Evolutionary conservation across 2,797 vertebrate species (phyloP).

Genomic region (Acanthopagrus latus): DNA sequence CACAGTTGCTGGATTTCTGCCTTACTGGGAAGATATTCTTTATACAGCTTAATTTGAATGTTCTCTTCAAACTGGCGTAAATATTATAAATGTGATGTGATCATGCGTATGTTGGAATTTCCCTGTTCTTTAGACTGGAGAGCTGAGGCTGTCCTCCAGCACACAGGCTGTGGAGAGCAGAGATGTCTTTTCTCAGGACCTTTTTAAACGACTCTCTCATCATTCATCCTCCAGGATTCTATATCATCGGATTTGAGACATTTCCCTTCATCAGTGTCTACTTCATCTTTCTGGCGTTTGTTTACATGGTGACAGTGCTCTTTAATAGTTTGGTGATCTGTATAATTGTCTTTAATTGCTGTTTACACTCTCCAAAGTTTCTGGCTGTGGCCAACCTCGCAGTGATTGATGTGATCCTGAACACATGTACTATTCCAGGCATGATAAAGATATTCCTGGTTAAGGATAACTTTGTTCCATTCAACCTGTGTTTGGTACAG

Average conservation of each 20-base stretch:
- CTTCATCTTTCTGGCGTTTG: constrained; percentile 65
- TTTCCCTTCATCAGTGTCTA: constrained; percentile 56
- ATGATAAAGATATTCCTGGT: constrained; percentile 74
- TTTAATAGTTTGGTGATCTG: constrained; percentile 67
- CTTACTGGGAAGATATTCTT: neutral
- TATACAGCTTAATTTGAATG: neutral
- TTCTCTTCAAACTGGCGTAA: neutral
- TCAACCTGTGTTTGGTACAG: constrained; percentile 67
- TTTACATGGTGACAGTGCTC: constrained; percentile 64
- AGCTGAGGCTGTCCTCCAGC: neutral
- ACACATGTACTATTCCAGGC: constrained; percentile 64
- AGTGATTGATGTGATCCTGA: constrained; percentile 66
- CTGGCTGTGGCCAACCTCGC: constrained; percentile 70
- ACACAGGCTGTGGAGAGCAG: neutral
- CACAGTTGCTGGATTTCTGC: neutral
- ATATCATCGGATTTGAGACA: constrained; percentile 63
- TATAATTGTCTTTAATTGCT: constrained; percentile 49
- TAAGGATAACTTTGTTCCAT: constrained; percentile 71
- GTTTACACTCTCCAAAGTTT: constrained; percentile 73
- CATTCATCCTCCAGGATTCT: constrained; percentile 73
- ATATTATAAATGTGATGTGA: neutral
- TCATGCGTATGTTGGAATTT: neutral
- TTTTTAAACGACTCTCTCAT: constrained; percentile 52
- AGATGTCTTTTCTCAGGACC: constrained; percentile 46
- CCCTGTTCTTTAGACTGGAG: neutral